Conservation (phyloP, 2,888 invertebrate species). For the Eupithecia inturbata region DNA sequence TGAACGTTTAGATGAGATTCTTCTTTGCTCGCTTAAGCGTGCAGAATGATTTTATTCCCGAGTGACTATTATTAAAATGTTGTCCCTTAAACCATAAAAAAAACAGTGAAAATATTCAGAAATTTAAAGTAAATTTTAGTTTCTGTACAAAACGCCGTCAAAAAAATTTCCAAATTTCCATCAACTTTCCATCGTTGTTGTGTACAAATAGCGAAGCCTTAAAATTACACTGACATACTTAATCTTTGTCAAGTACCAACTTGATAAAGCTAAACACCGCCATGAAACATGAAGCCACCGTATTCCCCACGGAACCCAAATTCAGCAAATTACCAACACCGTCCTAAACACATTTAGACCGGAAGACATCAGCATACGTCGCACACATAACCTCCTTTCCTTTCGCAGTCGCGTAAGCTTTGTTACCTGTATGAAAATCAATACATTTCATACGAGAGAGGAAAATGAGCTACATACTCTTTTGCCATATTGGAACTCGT, state of each 20-base stretch:
- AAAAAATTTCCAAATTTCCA: background rate
- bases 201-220: background rate
- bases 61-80: background rate
- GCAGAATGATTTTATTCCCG: background rate
- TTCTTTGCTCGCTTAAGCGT: too few relatives aligned
- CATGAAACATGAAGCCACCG: background rate
- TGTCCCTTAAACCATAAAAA: background rate
- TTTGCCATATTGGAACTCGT: background rate
- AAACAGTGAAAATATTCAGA: background rate
- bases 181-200: background rate
- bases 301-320: constrained; percentile 2
- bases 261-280: background rate
- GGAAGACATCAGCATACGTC: constrained; percentile 29
- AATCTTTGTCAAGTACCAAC: background rate
- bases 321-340: constrained; percentile 14
- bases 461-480: constrained; percentile 15
- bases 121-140: too few relatives aligned
- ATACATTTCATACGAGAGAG: constrained; percentile 28
- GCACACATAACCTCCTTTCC: constrained; percentile 32
- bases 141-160: too few relatives aligned
- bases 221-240: background rate
- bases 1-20: too few relatives aligned
- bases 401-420: constrained; percentile 38
- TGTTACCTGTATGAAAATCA: constrained; percentile 35
- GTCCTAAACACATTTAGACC: constrained; percentile 16